Percentiles rank a stretch among this genome's conserved stretches.
Conservation (phyloP, 2,797 vertebrate genomes). For the Dendrocincla tyrannina region DNA sequence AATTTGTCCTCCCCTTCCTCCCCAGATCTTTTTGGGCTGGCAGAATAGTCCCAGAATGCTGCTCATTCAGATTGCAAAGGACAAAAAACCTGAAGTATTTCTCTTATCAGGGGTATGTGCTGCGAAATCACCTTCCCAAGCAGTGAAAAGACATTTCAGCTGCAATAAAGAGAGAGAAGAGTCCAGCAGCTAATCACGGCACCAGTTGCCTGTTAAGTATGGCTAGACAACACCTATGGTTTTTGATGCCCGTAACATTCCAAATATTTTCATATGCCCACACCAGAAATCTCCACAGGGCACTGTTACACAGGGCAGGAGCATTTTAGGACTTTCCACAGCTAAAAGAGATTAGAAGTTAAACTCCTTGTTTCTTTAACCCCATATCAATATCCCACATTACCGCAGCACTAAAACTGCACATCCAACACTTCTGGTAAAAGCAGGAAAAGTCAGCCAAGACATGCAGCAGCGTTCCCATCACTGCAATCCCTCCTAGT, state of each 20-base stretch:
- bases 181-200: not conserved
- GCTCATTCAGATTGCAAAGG: not conserved
- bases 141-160: not conserved
- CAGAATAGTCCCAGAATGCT: conserved; percentile 33
- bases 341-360: not conserved
- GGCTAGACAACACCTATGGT: not conserved
- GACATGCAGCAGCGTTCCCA: not conserved
- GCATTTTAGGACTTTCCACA: conserved; percentile 35
- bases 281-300: not conserved
- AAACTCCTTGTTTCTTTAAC: not conserved
- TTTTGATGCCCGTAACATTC: not conserved
- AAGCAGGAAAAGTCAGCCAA: conserved; percentile 12
- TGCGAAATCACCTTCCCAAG: not conserved
- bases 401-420: not conserved
- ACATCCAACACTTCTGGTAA: not conserved
- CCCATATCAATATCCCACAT: not conserved
- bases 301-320: not conserved
- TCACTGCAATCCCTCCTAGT: not conserved
- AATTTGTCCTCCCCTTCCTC: not conserved
- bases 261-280: not conserved
- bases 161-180: not conserved
- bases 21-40: not conserved
- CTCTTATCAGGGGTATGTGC: not conserved
- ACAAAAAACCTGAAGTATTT: not conserved
- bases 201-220: not conserved